These are phyloP conservation scores for Anoplolepis gracilipes DNA, from an alignment of 1,140 invertebrate genomes.

Conservation along the genomic window DNA sequence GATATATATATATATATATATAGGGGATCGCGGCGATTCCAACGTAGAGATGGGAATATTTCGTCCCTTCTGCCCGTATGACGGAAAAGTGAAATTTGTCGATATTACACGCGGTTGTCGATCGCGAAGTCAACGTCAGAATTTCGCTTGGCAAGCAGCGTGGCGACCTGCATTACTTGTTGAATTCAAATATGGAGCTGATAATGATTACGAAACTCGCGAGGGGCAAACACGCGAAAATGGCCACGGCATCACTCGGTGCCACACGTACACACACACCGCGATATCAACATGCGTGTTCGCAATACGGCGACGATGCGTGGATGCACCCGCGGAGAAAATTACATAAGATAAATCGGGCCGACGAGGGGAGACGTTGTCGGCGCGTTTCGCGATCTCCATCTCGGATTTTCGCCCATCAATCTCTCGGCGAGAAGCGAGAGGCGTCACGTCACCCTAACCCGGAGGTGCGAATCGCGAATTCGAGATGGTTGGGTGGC, in stretches of 20 bases:
- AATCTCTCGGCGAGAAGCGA: not conserved
- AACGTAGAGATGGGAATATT: too few relatives aligned
- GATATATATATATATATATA: too few relatives aligned
- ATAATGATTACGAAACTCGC: conserved; percentile 85
- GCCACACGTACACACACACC: not conserved
- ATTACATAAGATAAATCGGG: conserved; percentile 59
- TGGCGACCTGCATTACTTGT: conserved; percentile 80
- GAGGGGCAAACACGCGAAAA: conserved; percentile 82
- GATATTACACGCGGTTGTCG: not conserved
- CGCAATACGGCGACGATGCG: too few relatives aligned
- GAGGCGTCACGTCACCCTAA: too few relatives aligned
- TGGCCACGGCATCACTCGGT: conserved; percentile 82
- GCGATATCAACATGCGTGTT: not conserved
- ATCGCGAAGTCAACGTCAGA: not conserved
- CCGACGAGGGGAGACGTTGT: not conserved
- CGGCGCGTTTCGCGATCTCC: not conserved
- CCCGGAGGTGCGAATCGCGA: too few relatives aligned
- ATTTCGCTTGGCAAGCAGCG: conserved; percentile 21
- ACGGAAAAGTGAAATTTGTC: not conserved
- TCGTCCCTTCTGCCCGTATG: too few relatives aligned
- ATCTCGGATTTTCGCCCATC: not conserved
- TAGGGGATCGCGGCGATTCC: too few relatives aligned
- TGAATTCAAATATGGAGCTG: conserved; percentile 85
- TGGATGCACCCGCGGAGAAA: conserved; percentile 12
- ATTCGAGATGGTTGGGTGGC: too few relatives aligned